These are phyloP conservation scores for Dermatophagoides farinae DNA, from an alignment of 1,140 invertebrate species.

Conservation along the genomic window DNA sequence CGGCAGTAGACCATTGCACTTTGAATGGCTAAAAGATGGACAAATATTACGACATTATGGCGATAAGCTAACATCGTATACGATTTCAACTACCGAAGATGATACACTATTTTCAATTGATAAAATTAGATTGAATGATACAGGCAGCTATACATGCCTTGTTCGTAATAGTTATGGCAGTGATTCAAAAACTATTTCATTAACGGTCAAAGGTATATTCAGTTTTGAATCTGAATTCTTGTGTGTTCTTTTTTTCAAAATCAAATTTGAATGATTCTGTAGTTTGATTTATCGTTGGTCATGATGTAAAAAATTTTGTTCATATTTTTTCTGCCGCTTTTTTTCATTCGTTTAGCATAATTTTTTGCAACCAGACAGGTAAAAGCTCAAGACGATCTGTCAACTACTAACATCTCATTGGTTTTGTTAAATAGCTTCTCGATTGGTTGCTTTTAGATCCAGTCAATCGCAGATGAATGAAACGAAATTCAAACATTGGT, in stretches of 20 bases:
- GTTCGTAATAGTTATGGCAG: background rate
- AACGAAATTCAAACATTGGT: constrained; percentile 11
- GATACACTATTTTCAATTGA: constrained; percentile 4
- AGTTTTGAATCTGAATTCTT: background rate
- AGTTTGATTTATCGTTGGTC: too few relatives aligned
- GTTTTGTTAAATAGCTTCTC: background rate
- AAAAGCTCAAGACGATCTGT: too few relatives aligned
- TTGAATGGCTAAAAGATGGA: constrained; percentile 8
- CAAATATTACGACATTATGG: background rate
- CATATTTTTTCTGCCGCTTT: background rate
- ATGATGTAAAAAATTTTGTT: background rate
- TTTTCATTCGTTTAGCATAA: background rate
- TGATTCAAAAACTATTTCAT: background rate
- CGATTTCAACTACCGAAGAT: background rate
- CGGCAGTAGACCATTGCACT: background rate
- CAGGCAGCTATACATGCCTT: constrained; percentile 5
- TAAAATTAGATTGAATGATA: background rate
- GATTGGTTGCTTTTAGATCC: background rate
- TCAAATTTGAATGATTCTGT: background rate
- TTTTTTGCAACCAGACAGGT: too few relatives aligned
- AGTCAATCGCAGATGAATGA: background rate
- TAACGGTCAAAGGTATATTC: constrained; percentile 6
- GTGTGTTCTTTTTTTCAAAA: too few relatives aligned
- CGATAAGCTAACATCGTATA: background rate
- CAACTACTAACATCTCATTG: background rate